These are phyloP conservation scores for Telmatochromis brachygnathus DNA, from an alignment of 2,113 vertebrate species.

Conservation along the genomic window DNA sequence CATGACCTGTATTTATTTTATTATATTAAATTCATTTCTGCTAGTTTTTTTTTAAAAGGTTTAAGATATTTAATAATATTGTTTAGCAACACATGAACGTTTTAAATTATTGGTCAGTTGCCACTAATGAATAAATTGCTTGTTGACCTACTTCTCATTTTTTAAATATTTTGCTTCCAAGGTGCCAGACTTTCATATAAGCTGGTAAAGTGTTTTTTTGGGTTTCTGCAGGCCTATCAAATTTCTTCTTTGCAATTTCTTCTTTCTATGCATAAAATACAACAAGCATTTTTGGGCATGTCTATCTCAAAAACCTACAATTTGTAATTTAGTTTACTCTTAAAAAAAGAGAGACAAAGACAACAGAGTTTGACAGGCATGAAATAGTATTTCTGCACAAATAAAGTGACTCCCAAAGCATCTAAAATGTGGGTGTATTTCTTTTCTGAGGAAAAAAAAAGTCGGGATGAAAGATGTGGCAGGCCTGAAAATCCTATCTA, in stretches of 20 bases:
- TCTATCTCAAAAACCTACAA: neutral
- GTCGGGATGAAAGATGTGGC: neutral
- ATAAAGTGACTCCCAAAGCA: neutral
- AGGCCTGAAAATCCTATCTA: neutral
- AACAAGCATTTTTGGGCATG: neutral
- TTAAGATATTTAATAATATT: neutral
- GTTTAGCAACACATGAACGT: neutral
- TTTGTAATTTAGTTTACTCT: neutral
- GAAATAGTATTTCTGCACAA: neutral
- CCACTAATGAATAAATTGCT: neutral
- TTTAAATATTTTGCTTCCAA: neutral
- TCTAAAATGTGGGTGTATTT: rapidly evolving
- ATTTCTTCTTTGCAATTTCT: neutral
- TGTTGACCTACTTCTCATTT: neutral
- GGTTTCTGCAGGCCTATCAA: neutral
- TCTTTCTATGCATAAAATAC: neutral
- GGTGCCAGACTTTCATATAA: neutral
- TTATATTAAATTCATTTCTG: neutral
- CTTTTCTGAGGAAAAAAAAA: neutral
- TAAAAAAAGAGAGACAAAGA: neutral
- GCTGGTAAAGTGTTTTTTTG: rapidly evolving
- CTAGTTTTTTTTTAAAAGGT: neutral
- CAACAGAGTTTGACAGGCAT: neutral
- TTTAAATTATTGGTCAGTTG: neutral
- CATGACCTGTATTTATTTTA: neutral